These are phyloP conservation scores for Narcine bancroftii DNA, from an alignment of 2,113 vertebrate species.

Conservation along the genomic window DNA sequence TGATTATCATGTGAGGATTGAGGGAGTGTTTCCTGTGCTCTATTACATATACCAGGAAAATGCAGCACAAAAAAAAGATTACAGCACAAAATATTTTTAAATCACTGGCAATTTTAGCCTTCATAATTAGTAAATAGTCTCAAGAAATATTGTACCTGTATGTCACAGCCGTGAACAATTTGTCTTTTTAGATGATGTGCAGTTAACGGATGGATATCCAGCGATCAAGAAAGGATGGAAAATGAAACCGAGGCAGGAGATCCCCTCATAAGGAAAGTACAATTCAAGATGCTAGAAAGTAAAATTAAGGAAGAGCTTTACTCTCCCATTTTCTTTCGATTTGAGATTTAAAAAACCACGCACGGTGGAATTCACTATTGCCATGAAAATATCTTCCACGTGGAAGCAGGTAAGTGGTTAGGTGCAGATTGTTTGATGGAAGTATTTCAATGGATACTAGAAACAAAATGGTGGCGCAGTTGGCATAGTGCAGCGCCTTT, in stretches of 20 bases:
- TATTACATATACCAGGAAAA: background rate
- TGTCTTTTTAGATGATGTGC: background rate
- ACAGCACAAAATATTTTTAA: background rate
- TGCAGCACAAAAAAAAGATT: background rate
- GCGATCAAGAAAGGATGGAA: background rate
- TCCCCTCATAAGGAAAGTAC: too few relatives aligned
- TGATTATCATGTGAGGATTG: background rate
- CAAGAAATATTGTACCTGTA: background rate
- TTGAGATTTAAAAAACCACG: too few relatives aligned
- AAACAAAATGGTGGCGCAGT: background rate
- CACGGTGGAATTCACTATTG: background rate
- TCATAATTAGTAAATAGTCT: background rate
- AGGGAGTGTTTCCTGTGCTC: background rate
- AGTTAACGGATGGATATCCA: background rate
- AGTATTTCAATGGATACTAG: background rate
- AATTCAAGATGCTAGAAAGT: background rate
- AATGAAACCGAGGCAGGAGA: slow-evolving; percentile 11
- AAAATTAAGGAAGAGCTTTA: background rate
- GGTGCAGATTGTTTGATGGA: background rate
- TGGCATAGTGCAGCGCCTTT: too few relatives aligned
- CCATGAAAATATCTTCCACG: background rate
- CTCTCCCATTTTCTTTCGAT: too few relatives aligned
- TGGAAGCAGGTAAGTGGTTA: background rate
- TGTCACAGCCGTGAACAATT: background rate
- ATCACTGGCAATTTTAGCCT: background rate